Conservation (phyloP, 2,113 vertebrate genomes). For the Jacana jacana region DNA sequence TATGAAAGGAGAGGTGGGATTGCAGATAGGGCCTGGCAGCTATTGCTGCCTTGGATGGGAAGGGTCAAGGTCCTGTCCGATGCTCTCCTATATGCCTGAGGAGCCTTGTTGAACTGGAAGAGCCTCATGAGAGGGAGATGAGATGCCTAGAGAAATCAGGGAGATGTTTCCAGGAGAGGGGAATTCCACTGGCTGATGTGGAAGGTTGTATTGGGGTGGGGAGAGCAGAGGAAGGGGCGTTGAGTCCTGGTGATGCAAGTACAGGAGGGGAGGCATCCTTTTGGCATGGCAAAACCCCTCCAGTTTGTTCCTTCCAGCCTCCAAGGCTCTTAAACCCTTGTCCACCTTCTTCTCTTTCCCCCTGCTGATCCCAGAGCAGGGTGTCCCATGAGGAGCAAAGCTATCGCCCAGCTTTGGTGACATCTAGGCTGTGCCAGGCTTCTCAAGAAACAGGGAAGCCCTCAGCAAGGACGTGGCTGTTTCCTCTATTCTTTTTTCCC, state of each 20-base stretch:
- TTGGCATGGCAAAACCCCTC: not conserved
- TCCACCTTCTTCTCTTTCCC: not conserved
- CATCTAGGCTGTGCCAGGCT: not conserved
- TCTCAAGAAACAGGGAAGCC: not conserved
- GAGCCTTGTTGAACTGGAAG: not conserved
- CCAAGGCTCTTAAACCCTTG: not conserved
- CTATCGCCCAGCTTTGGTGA: not conserved
- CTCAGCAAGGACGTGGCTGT: rapidly evolving
- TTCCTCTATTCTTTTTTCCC: not conserved
- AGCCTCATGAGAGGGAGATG: not conserved
- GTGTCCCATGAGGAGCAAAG: not conserved
- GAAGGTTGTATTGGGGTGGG: not conserved
- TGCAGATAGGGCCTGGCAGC: not conserved
- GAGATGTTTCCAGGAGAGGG: not conserved
- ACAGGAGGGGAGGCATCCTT: not conserved
- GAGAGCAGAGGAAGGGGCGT: not conserved
- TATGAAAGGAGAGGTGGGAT: not conserved
- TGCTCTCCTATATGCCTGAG: not conserved
- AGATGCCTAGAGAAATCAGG: not conserved
- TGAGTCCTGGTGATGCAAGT: rapidly evolving
- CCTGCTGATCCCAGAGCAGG: not conserved
- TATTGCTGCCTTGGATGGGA: not conserved
- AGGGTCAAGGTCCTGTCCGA: not conserved
- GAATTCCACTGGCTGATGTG: not conserved
- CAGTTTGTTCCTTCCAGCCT: not conserved